Percentiles rank a stretch among this genome's conserved stretches.
Conservation (phyloP, 2,113 vertebrate species). For the Microcebus tavaratra region DNA sequence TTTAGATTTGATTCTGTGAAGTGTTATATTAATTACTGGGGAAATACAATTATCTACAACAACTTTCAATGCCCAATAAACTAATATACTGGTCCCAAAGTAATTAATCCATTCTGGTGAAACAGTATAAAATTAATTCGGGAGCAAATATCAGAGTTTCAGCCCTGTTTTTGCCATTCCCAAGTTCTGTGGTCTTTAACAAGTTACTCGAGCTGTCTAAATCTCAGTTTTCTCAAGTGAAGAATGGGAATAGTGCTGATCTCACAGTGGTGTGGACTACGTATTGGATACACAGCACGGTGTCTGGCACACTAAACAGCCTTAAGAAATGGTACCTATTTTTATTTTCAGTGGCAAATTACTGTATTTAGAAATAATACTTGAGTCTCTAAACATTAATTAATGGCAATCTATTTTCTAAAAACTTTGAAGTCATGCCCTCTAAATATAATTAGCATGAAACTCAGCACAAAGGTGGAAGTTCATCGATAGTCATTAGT, state of each 20-base stretch:
- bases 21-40: not conserved
- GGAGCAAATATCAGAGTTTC: not conserved
- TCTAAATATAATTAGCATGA: slow-evolving; percentile 56
- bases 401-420: slow-evolving; percentile 52
- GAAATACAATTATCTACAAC: not conserved
- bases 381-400: slow-evolving; percentile 47
- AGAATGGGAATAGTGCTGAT: not conserved
- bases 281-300: not conserved
- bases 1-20: not conserved
- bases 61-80: not conserved
- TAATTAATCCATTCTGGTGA: not conserved
- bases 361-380: slow-evolving; percentile 19
- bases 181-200: not conserved
- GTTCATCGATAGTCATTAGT: slow-evolving; percentile 51
- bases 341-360: not conserved
- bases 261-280: not conserved
- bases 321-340: not conserved
- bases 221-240: not conserved
- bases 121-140: not conserved
- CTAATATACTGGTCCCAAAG: not conserved
- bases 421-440: slow-evolving; percentile 54
- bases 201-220: not conserved
- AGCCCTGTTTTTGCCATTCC: not conserved
- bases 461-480: slow-evolving; percentile 30
- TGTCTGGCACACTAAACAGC: not conserved